Conservation (phyloP, 2,797 vertebrate genomes). For the Lutjanus campechanus region DNA sequence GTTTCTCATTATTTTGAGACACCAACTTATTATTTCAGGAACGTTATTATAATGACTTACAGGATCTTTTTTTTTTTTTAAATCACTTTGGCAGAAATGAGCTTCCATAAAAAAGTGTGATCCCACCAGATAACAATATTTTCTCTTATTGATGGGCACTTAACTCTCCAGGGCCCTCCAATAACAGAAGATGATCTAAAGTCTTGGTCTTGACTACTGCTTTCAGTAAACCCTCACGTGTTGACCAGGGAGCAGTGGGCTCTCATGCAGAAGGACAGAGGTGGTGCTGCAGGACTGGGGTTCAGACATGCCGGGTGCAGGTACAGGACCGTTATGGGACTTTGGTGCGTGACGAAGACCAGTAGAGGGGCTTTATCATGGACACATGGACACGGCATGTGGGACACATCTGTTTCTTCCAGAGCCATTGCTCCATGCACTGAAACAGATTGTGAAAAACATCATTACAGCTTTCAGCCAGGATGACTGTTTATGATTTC, state of each 20-base stretch:
- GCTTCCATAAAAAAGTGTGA: neutral
- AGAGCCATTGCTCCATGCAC: constrained; percentile 80
- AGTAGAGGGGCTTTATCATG: constrained; percentile 71
- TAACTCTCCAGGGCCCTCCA: neutral
- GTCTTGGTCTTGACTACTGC: neutral
- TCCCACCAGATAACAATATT: neutral
- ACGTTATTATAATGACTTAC: too few relatives aligned
- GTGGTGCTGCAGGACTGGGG: constrained; percentile 10
- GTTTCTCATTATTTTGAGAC: too few relatives aligned
- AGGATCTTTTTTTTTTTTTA: too few relatives aligned
- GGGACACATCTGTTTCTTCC: constrained; percentile 75
- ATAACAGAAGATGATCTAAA: neutral
- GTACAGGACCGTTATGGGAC: constrained; percentile 68
- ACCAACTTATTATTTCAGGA: too few relatives aligned
- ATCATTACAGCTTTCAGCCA: neutral
- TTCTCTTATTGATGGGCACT: neutral
- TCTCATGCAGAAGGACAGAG: constrained; percentile 38
- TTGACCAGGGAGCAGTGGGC: neutral
- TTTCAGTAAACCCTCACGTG: neutral
- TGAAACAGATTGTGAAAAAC: constrained; percentile 70
- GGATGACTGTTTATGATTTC: neutral
- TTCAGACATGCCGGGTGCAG: constrained; percentile 20
- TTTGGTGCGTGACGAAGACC: constrained; percentile 69
- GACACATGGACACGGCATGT: constrained; percentile 60
- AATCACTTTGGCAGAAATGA: too few relatives aligned